Conservation (phyloP, 2,888 invertebrate genomes). For the Hololepta plana region DNA sequence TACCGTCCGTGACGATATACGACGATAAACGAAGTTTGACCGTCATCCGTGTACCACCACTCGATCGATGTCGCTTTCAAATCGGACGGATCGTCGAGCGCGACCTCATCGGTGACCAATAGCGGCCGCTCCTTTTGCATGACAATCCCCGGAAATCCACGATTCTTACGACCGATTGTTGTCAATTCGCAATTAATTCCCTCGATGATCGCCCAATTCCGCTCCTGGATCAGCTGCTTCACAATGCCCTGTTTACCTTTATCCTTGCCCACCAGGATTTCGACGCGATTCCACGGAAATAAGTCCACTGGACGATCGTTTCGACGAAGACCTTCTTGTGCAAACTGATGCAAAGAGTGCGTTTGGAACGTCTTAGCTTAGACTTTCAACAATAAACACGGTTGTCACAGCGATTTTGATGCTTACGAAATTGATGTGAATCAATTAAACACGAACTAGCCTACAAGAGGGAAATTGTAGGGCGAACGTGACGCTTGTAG, state of each 20-base stretch:
- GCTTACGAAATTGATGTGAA: no score
- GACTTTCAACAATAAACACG: no score
- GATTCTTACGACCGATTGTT: constrained; percentile 22
- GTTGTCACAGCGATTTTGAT: no score
- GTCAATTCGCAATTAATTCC: constrained; percentile 70
- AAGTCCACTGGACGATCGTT: constrained; percentile 68
- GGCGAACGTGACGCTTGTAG: no score
- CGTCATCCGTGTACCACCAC: constrained; percentile 82
- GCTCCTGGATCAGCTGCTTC: constrained; percentile 51
- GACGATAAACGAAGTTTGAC: constrained; percentile 68
- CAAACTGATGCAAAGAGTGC: no score
- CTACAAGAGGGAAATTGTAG: no score
- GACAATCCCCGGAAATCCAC: no score
- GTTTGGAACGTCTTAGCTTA: no score
- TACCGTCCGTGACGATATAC: constrained; percentile 72
- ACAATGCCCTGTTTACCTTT: constrained; percentile 87
- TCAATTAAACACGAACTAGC: no score
- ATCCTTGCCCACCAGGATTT: constrained; percentile 78
- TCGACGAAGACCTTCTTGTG: constrained; percentile 51
- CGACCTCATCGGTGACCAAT: constrained; percentile 58
- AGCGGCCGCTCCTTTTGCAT: constrained; percentile 64
- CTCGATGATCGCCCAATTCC: constrained; percentile 90
- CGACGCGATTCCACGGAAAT: constrained; percentile 59
- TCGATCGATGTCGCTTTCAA: constrained; percentile 62
- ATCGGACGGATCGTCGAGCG: constrained; percentile 77